These are phyloP conservation scores for Noctilio leporinus DNA, from an alignment of 2,113 vertebrate genomes.

Conservation along the genomic window DNA sequence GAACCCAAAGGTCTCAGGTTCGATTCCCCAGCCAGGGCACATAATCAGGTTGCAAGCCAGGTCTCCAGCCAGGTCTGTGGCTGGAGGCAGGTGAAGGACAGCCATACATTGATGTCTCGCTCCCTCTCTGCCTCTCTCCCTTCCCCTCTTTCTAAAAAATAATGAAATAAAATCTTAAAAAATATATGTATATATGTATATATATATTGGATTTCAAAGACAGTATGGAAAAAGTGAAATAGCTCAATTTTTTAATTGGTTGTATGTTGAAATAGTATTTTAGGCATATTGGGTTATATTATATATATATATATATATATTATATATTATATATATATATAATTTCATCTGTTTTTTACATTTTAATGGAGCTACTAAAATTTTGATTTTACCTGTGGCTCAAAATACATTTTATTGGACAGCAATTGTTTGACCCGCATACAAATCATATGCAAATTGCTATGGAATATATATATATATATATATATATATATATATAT, in stretches of 20 bases:
- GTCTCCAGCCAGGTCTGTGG: too few relatives aligned
- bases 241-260: neutral
- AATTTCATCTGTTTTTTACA: neutral
- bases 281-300: neutral
- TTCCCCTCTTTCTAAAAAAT: too few relatives aligned
- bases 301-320: too few relatives aligned
- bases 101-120: too few relatives aligned
- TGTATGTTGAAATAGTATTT: neutral
- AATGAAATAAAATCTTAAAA: too few relatives aligned
- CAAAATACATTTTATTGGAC: neutral
- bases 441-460: neutral
- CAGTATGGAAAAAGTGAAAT: neutral
- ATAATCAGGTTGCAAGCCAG: too few relatives aligned
- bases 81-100: too few relatives aligned
- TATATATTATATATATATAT: neutral
- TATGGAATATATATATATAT: neutral
- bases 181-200: too few relatives aligned
- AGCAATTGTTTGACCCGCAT: slow-evolving; percentile 7
- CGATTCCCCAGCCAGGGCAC: too few relatives aligned
- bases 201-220: slow-evolving; percentile 29
- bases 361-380: neutral
- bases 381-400: neutral
- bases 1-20: too few relatives aligned
- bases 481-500: neutral
- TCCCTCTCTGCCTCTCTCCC: too few relatives aligned